Percentiles rank a stretch among this genome's conserved stretches.
phyloP scores from a whole-genome alignment of 2,888 invertebrate genomes.

The Tholera decimalis region DNA sequence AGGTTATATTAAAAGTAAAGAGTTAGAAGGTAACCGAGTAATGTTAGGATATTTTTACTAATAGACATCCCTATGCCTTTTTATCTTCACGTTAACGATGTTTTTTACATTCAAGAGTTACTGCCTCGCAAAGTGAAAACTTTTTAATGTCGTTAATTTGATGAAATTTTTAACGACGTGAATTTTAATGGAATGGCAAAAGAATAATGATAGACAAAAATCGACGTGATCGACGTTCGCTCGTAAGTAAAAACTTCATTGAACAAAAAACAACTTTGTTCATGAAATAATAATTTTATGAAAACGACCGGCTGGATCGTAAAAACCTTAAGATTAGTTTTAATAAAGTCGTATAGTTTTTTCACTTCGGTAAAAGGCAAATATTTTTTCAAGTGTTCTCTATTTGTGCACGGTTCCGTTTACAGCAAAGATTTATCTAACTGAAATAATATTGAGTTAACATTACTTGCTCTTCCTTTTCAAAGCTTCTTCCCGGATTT shows the following conservation, averaged over 20 bases:
- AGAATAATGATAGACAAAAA: conserved; percentile 52
- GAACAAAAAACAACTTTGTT: conserved; percentile 48
- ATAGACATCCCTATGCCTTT: neutral
- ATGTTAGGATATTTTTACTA: neutral
- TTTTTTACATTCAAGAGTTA: conserved; percentile 40
- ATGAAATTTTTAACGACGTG: conserved; percentile 50
- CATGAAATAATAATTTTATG: conserved; percentile 46
- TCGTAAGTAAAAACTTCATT: conserved; percentile 55
- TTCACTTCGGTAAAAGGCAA: neutral
- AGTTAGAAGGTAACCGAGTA: neutral
- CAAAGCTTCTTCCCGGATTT: neutral
- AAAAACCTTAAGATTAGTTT: conserved; percentile 47
- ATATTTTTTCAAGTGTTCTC: neutral
- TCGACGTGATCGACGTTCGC: conserved; percentile 28
- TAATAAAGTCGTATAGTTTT: conserved; percentile 5
- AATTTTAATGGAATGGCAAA: conserved; percentile 50
- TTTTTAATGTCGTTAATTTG: conserved; percentile 62
- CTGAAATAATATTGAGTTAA: conserved; percentile 11
- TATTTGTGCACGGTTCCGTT: conserved; percentile 8
- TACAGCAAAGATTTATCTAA: conserved; percentile 10
- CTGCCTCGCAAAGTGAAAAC: conserved; percentile 36
- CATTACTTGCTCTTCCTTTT: neutral
- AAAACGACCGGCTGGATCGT: conserved; percentile 31
- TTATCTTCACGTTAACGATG: conserved; percentile 1
- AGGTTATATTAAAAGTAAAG: too few relatives aligned